These are phyloP conservation scores for Pygmarrhopalites habei DNA, from an alignment of 1,140 invertebrate species.

Conservation along the genomic window DNA sequence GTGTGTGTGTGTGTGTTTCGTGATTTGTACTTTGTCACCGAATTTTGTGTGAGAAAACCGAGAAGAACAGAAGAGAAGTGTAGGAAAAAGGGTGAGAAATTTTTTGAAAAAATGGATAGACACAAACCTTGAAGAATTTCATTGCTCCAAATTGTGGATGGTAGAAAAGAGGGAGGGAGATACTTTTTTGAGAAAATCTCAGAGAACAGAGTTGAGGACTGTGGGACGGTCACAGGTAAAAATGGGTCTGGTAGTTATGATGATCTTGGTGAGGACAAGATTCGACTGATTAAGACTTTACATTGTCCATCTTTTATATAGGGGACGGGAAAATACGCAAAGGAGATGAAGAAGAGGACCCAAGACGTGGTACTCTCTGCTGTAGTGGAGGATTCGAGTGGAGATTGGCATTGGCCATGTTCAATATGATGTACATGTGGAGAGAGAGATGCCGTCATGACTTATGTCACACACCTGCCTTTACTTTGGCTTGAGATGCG, in stretches of 20 bases:
- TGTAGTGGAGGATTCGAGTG: no score
- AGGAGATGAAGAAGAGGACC: no score
- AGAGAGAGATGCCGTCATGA: no score
- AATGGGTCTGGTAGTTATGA: background rate
- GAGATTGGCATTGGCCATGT: no score
- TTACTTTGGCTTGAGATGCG: no score
- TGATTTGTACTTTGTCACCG: no score
- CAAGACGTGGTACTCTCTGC: no score
- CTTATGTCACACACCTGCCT: no score
- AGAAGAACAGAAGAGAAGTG: no score
- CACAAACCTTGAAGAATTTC: background rate
- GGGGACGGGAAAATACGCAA: background rate
- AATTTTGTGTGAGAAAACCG: no score
- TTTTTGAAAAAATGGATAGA: background rate
- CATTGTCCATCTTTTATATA: slow-evolving; percentile 2
- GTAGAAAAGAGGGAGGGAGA: background rate
- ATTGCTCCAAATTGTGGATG: background rate
- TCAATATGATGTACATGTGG: no score
- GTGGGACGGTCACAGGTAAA: background rate
- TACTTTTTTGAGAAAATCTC: background rate
- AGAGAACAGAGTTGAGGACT: background rate
- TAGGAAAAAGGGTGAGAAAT: background rate
- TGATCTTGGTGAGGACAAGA: background rate
- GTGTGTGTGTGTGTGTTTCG: no score
- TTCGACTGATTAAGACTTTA: background rate